Percentiles rank a stretch among this genome's conserved stretches.
Conservation (phyloP, 2,888 invertebrate species). For the Idaea dimidiata region DNA sequence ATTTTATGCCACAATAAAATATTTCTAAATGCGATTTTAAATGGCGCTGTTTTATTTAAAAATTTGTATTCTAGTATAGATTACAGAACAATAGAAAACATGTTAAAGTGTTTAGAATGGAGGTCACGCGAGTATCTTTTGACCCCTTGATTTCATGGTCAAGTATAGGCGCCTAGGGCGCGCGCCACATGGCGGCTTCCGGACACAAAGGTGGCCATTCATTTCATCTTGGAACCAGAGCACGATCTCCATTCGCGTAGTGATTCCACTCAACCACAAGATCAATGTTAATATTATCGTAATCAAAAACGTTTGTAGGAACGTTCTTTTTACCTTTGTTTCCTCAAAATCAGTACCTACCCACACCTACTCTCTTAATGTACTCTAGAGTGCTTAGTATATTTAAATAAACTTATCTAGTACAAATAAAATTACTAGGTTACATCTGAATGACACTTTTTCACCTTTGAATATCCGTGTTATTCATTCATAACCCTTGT, state of each 20-base stretch:
- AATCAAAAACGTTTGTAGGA: slow-evolving; percentile 20
- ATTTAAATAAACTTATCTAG: no score
- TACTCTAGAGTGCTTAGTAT: no score
- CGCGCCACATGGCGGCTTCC: slow-evolving; percentile 55
- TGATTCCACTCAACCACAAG: slow-evolving; percentile 48
- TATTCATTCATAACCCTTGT: slow-evolving; percentile 8
- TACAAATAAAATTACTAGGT: no score
- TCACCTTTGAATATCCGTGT: slow-evolving; percentile 9
- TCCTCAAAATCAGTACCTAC: slow-evolving; percentile 14
- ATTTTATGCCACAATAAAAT: slow-evolving; percentile 22
- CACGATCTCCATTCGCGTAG: slow-evolving; percentile 46
- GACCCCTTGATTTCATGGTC: slow-evolving; percentile 67
- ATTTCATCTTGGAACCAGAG: slow-evolving; percentile 47
- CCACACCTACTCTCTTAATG: slow-evolving; percentile 4
- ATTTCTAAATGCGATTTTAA: slow-evolving; percentile 11
- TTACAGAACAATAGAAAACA: background rate
- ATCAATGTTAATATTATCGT: slow-evolving; percentile 46
- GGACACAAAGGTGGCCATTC: slow-evolving; percentile 58
- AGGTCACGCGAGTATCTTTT: slow-evolving; percentile 62
- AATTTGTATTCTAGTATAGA: slow-evolving; percentile 9
- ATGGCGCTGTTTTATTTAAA: slow-evolving; percentile 13
- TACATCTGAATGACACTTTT: slow-evolving; percentile 13
- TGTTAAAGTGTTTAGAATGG: slow-evolving; percentile 35
- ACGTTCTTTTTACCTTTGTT: slow-evolving; percentile 8
- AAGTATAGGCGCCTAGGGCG: slow-evolving; percentile 49